A percentile compares a stretch with the other conserved stretches of the same genome.
These are phyloP conservation scores for Eumerus sabulonum DNA, from an alignment of 2,888 invertebrate species.

Conservation along the genomic window DNA sequence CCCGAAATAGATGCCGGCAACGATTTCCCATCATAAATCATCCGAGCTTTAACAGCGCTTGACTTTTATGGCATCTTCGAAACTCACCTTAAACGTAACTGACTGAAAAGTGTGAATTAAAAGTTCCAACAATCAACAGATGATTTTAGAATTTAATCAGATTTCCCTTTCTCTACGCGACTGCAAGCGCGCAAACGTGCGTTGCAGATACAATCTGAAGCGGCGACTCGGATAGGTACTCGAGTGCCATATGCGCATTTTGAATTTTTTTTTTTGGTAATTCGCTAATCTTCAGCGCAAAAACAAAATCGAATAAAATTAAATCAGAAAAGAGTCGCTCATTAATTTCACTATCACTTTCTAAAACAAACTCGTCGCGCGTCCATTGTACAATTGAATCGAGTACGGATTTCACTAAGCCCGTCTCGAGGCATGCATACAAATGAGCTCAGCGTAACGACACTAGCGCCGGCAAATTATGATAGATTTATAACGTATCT, in stretches of 20 bases:
- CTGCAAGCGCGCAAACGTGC: neutral
- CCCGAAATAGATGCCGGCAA: no score
- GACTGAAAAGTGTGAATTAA: no score
- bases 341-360: constrained; percentile 60
- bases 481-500: constrained; percentile 54
- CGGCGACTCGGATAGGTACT: no score
- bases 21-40: no score
- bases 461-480: constrained; percentile 47
- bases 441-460: constrained; percentile 43
- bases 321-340: neutral
- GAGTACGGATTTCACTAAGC: constrained; percentile 56
- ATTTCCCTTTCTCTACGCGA: constrained; percentile 16
- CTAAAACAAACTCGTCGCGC: constrained; percentile 44
- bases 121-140: neutral
- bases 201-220: constrained; percentile 5
- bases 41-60: neutral
- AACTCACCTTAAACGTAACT: neutral
- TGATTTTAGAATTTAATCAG: constrained; percentile 1
- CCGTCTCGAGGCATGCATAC: constrained; percentile 45
- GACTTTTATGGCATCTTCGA: constrained; percentile 1
- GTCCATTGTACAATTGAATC: constrained; percentile 27
- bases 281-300: neutral
- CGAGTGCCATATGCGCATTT: no score
- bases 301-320: neutral
- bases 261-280: no score